A percentile compares a stretch with the other conserved stretches of the same genome.
Conservation (phyloP, 2,797 vertebrate genomes). For the Borostomias antarcticus region DNA sequence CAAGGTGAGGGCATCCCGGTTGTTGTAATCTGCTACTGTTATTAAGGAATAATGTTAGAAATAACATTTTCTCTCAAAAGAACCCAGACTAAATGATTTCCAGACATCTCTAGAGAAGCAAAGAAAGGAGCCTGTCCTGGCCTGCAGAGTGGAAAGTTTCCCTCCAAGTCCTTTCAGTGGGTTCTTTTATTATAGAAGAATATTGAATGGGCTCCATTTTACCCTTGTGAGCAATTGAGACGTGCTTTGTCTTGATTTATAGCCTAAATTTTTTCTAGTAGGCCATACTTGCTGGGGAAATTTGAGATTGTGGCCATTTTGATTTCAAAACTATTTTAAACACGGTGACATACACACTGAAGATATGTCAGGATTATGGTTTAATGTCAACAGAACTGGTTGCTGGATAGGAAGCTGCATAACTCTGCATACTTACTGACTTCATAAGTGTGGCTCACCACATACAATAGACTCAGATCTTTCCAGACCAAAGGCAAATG, state of each 20-base stretch:
- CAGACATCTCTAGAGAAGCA: conserved; percentile 10
- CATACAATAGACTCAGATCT: conserved; percentile 25
- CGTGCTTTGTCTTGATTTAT: conserved; percentile 11
- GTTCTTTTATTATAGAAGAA: conserved; percentile 11
- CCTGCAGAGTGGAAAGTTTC: conserved; percentile 17
- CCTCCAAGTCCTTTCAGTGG: background rate
- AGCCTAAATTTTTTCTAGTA: background rate
- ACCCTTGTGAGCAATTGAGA: conserved; percentile 11
- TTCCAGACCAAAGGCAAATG: conserved; percentile 44
- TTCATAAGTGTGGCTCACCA: conserved; percentile 30
- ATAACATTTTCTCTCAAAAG: background rate
- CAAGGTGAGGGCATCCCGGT: background rate
- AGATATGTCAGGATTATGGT: conserved; percentile 36
- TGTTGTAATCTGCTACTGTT: background rate
- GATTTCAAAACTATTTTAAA: conserved; percentile 25
- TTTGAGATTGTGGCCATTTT: conserved; percentile 8
- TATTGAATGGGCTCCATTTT: conserved; percentile 16
- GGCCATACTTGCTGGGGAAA: conserved; percentile 10
- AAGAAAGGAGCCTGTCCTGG: conserved; percentile 1
- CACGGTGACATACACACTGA: conserved; percentile 18
- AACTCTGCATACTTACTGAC: conserved; percentile 34
- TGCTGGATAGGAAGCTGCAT: conserved; percentile 43
- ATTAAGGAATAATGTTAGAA: background rate
- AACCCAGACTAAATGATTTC: background rate
- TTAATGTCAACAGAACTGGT: conserved; percentile 44